Evolutionary conservation across 2,113 vertebrate species (phyloP).

Genomic region (Gadus chalcogrammus): DNA sequence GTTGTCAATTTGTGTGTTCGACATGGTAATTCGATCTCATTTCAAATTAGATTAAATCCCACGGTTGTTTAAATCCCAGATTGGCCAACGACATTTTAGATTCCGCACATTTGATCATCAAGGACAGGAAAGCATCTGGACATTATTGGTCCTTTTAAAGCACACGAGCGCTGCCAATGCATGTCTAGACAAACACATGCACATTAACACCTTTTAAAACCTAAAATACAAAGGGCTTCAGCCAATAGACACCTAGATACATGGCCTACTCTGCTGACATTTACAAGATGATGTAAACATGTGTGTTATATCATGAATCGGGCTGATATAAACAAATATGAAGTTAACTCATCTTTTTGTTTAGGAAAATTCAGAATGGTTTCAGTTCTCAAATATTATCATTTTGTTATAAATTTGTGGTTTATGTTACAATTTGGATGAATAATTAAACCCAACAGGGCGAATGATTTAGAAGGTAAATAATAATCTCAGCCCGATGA

Average conservation of each 20-base stretch:
- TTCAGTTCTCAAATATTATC: too few species aligned
- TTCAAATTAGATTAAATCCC: conserved; percentile 23
- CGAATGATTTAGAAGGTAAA: too few species aligned
- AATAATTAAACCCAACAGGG: too few species aligned
- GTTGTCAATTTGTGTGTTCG: background rate
- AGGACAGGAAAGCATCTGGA: conserved; percentile 22
- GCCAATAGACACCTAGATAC: conserved; percentile 54
- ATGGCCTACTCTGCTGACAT: conserved; percentile 31
- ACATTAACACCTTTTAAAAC: conserved; percentile 56
- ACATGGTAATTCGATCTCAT: conserved; percentile 11
- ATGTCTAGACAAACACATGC: conserved; percentile 39
- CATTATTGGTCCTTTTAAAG: conserved; percentile 27
- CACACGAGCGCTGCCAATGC: conserved; percentile 26
- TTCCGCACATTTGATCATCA: conserved; percentile 33
- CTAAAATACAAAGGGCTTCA: conserved; percentile 39
- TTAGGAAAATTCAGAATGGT: too few species aligned
- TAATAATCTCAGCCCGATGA: too few species aligned
- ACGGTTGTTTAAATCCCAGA: conserved; percentile 12
- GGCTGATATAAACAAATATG: too few species aligned
- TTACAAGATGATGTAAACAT: conserved; percentile 43
- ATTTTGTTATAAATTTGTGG: too few species aligned
- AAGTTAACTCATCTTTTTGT: too few species aligned
- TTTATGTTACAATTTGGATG: too few species aligned
- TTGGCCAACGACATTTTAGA: background rate
- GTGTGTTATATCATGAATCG: too few species aligned